Conservation (phyloP, 2,888 invertebrate species). For the Phorcus lineatus region DNA sequence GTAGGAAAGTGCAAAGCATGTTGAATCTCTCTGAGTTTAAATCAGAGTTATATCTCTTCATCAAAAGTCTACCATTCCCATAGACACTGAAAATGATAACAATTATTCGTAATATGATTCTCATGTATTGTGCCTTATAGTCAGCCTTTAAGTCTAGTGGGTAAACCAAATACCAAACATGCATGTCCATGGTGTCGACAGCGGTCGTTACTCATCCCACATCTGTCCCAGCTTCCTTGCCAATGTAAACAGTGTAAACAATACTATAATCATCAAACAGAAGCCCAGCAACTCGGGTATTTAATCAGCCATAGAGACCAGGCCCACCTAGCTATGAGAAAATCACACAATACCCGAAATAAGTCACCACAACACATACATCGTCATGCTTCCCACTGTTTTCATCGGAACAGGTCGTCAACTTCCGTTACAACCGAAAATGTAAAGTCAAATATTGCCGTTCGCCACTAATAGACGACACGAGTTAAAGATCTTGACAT, state of each 20-base stretch:
- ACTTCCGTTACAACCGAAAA: background rate
- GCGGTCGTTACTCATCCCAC: too few species aligned
- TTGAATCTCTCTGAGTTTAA: too few species aligned
- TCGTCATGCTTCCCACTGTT: background rate
- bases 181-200: too few species aligned
- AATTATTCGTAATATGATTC: too few species aligned
- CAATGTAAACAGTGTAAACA: background rate
- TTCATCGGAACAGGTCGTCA: background rate
- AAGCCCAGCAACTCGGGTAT: background rate
- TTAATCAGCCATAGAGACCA: background rate
- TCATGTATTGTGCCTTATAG: too few species aligned
- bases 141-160: too few species aligned
- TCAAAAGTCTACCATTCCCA: too few species aligned
- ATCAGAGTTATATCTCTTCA: too few species aligned
- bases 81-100: too few species aligned
- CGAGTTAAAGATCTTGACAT: background rate
- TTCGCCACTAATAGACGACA: background rate
- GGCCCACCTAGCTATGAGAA: slow-evolving; percentile 13
- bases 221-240: background rate
- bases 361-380: background rate
- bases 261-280: background rate
- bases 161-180: too few species aligned
- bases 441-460: background rate
- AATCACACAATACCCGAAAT: background rate
- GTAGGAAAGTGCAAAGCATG: too few species aligned